Evolutionary conservation across 2,888 invertebrate species (phyloP), one percentile per base, ranked within the genome.

Genomic region (Serripes groenlandicus): DNA sequence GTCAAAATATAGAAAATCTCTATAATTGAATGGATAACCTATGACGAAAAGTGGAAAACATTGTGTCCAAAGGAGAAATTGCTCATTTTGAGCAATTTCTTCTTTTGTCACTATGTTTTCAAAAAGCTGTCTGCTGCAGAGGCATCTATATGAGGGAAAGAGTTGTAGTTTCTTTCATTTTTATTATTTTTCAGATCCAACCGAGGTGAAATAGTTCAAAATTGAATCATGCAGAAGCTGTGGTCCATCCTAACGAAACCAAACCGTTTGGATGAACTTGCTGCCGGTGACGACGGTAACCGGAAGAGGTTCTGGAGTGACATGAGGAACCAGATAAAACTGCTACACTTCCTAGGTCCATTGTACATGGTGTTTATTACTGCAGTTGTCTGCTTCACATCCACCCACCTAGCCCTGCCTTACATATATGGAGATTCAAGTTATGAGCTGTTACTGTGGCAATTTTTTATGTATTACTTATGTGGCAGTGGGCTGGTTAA

Each of bases 331-430:
- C 86, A 86, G 37, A 75, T 86, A 9, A 30, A 49, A 32, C 34
- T 89, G 15, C 56, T 92, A 18, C 91, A 91, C 75, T 52, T 73
- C 28, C 21, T 83, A 0, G 91, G 89, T 23, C 87, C 88, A 18
- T 37, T 76, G 18, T 92, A 91, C 74, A 86, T 90, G 32, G 42
- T 89, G 30, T n/a, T 78, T 0, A 87, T 87, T n/a, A 83, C 87
- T 1, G 23, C 87, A 0, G 56, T 87, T 1, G 72, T 91, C 1
- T 71, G 88, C 18, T 75, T 78, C 30, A 54, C 89, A 0, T 85
- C 87, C n/a, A 73, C 88, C 11, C 72, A 79, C 21, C 62, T 91
- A 0, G 90, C 90, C 1, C 68, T 91, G 3, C 92, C 91, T 4
- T 69, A 76, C 1, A 32, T 88, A n/a, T 87, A 79, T 79, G 64